Conservation (phyloP, 1,140 invertebrate genomes). For the Drosophila miranda region DNA sequence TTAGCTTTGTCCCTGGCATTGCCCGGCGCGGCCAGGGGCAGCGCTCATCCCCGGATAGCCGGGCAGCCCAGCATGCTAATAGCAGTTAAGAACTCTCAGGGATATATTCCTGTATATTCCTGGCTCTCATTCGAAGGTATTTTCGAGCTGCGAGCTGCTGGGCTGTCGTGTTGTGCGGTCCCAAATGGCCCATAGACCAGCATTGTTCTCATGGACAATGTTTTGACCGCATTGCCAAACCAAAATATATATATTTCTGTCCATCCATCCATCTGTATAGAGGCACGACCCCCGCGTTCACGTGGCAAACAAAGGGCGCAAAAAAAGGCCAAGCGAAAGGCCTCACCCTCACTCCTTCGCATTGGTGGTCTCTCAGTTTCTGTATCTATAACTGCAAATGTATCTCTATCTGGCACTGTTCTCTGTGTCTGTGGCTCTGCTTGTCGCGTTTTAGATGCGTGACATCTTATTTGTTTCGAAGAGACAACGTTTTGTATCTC, state of each 20-base stretch:
- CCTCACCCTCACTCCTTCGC: conserved; percentile 26
- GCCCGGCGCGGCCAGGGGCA: conserved; percentile 3
- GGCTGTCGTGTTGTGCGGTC: conserved; percentile 62
- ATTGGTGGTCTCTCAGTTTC: conserved; percentile 38
- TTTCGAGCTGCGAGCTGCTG: conserved; percentile 21
- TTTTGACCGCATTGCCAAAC: conserved; percentile 80
- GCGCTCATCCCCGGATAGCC: conserved; percentile 22
- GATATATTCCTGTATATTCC: conserved; percentile 13
- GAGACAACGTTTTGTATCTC: conserved; percentile 29
- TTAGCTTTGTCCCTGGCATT: conserved; percentile 51
- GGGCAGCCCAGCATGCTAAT: conserved; percentile 68
- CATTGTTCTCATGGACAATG: conserved; percentile 73
- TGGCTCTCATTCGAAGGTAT: conserved; percentile 78
- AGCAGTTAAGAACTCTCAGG: conserved; percentile 65
- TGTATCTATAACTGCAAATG: conserved; percentile 2
- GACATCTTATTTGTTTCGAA: conserved; percentile 62
- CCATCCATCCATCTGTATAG: conserved; percentile 5
- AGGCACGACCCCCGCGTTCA: conserved; percentile 21
- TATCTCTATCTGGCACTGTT: conserved; percentile 21
- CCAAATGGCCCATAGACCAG: conserved; percentile 31
- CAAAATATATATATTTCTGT: conserved; percentile 41
- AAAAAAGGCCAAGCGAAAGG: conserved; percentile 25
- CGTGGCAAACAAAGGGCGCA: conserved; percentile 21
- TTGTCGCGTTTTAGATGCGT: conserved; percentile 68
- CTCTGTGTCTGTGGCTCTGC: conserved; percentile 30